phyloP scores from a whole-genome alignment of 2,797 vertebrate species.

The Melanotaenia nigrans region DNA sequence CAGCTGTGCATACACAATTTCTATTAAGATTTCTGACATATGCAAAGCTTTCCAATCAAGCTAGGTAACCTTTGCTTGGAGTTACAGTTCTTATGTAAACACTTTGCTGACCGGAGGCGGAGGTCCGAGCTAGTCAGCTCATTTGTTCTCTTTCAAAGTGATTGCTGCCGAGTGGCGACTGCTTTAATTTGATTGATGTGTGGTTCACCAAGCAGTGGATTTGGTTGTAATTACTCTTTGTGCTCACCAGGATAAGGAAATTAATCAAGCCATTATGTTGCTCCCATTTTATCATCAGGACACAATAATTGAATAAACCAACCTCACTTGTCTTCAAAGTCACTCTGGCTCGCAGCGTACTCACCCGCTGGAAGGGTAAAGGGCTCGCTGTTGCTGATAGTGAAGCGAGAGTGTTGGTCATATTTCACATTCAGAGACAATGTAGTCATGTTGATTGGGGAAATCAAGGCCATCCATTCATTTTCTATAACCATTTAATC shows the following conservation, averaged over 20 bases:
- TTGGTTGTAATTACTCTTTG: slow-evolving; percentile 90
- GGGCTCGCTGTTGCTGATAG: slow-evolving; percentile 45
- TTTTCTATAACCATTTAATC: too few relatives aligned
- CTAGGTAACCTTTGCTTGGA: slow-evolving; percentile 57
- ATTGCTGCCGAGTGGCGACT: slow-evolving; percentile 70
- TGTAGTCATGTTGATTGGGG: slow-evolving; percentile 35
- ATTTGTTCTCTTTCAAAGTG: slow-evolving; percentile 78
- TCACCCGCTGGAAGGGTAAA: slow-evolving; percentile 44
- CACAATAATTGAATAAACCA: slow-evolving; percentile 82
- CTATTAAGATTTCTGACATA: slow-evolving; percentile 50
- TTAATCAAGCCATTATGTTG: slow-evolving; percentile 89
- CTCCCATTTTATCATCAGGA: slow-evolving; percentile 78
- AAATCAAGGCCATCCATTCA: slow-evolving; percentile 30
- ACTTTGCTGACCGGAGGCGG: slow-evolving; percentile 48
- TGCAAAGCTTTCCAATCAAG: slow-evolving; percentile 44
- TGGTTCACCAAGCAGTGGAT: slow-evolving; percentile 80
- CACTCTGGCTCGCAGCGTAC: slow-evolving; percentile 38
- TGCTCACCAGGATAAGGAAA: slow-evolving; percentile 87
- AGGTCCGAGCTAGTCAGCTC: slow-evolving; percentile 60
- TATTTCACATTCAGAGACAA: slow-evolving; percentile 36
- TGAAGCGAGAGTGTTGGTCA: slow-evolving; percentile 17
- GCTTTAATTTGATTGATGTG: slow-evolving; percentile 86
- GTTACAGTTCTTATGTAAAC: slow-evolving; percentile 61
- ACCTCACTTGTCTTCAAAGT: slow-evolving; percentile 77
- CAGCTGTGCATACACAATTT: slow-evolving; percentile 28